phyloP scores from a whole-genome alignment of 2,113 vertebrate genomes.

The Azemiops feae region DNA sequence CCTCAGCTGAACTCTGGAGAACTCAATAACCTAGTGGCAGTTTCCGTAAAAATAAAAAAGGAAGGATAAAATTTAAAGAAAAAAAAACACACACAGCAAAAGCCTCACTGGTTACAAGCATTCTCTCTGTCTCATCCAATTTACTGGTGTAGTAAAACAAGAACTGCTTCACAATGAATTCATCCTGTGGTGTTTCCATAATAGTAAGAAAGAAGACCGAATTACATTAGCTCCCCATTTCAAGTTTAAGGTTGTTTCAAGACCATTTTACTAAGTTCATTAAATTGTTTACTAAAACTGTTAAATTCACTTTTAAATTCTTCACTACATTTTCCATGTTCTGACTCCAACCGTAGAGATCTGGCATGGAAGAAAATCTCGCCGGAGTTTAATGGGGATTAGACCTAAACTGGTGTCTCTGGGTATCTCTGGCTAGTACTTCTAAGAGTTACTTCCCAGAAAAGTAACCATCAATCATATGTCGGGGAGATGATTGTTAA shows the following conservation, averaged over 20 bases:
- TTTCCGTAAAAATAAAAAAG: not conserved
- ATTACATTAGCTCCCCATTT: not conserved
- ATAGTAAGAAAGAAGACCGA: not conserved
- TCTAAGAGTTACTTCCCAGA: conserved; percentile 34
- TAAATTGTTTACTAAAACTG: too few species aligned
- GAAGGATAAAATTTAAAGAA: not conserved
- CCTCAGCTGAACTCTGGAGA: conserved; percentile 11
- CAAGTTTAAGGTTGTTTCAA: not conserved
- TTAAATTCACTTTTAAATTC: too few species aligned
- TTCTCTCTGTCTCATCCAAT: not conserved
- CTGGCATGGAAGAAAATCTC: not conserved
- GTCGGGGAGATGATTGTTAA: conserved; percentile 50
- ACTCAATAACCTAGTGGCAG: not conserved
- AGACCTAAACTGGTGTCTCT: not conserved
- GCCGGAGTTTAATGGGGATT: not conserved
- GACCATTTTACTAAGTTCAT: not conserved
- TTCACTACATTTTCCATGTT: not conserved
- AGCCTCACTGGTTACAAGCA: not conserved
- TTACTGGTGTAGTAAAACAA: not conserved
- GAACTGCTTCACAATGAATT: not conserved
- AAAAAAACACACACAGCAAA: not conserved
- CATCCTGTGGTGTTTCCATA: not conserved
- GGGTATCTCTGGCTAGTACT: not conserved
- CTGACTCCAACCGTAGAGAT: not conserved
- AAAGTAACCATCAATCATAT: conserved; percentile 29